Base-by-base conservation (phyloP, 2,888 invertebrate genomes). In the Limnephilus lunatus region DNA sequence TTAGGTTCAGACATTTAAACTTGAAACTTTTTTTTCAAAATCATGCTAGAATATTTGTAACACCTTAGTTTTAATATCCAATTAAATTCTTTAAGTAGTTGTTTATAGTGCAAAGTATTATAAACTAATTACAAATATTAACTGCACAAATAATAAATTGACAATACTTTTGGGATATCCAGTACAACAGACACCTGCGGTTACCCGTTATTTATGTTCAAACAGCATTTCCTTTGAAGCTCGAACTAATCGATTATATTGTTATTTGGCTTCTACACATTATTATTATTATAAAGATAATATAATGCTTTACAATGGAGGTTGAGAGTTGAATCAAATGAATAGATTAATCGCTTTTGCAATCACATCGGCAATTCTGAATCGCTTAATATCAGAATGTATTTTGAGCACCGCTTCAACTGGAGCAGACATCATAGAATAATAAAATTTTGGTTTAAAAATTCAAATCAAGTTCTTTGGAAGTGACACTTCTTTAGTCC, bases 161-260 rank as follows among this genome's bases (percentile, higher is more conserved):
- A 2, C 68, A n/a, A 68, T 5, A 68, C 68, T 68, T 68, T 9
- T 68, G 68, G 68, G 2, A 68, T n/a, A 25, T n/a, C 68, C 25
- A 68, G 25, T 25, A 9, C 1, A n/a, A 68, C 25, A 68, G 25
- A n/a, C n/a, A 68, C 68, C 68, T n/a, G 68, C 68, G 68, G 68
- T 68, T 68, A 68, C 25, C 25, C 68, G 25, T 68, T 68, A 68
- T 68, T 68, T 68, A 68, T n/a, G 68, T 9, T 68, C 68, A 25
- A 68, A n/a, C n/a, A 68, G 68, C 68, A 68, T 68, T 68, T 68
- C 68, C 68, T 68, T 68, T 68, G 68, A 68, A 68, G 68, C 68
- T 25, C 68, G 7, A 68, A 68, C 68, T 68, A 68, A 25, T 68
- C 68, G 68, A 68, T 68, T 68, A 68, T 68, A n/a, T 68, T 68